Percentiles rank a stretch among this genome's conserved stretches.
phyloP scores from a whole-genome alignment of 1,140 invertebrate genomes.

The Zaprionus nigranus region DNA sequence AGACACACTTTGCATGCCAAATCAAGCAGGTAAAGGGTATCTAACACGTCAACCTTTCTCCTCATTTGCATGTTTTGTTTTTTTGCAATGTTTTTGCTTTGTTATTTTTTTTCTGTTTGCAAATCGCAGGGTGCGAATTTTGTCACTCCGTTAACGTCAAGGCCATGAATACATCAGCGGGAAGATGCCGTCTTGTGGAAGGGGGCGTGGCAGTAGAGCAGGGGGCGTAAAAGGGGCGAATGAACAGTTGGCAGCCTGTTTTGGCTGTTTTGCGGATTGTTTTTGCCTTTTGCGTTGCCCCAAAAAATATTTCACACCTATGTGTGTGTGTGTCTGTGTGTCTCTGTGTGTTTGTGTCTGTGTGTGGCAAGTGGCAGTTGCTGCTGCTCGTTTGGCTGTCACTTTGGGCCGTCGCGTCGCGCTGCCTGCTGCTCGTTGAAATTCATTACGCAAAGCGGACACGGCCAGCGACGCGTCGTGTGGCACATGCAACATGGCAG shows the following conservation, averaged over 20 bases:
- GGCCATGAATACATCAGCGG: slow-evolving; percentile 76
- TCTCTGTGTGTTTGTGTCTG: slow-evolving; percentile 27
- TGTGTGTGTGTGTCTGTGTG: slow-evolving; percentile 13
- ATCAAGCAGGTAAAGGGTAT: background rate
- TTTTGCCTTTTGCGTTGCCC: slow-evolving; percentile 48
- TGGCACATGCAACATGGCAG: slow-evolving; percentile 39
- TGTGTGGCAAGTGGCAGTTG: slow-evolving; percentile 45
- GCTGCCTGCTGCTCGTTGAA: slow-evolving; percentile 57
- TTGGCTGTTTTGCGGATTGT: slow-evolving; percentile 46
- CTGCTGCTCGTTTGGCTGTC: slow-evolving; percentile 72
- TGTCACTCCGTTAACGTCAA: slow-evolving; percentile 80
- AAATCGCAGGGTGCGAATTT: slow-evolving; percentile 73
- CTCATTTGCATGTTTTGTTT: background rate
- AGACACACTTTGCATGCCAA: too few species aligned
- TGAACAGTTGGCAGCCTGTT: slow-evolving; percentile 40
- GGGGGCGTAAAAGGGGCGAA: background rate
- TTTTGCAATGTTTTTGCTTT: slow-evolving; percentile 12
- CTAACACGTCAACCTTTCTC: too few species aligned
- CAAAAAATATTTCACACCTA: slow-evolving; percentile 81
- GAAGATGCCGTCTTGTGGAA: slow-evolving; percentile 28
- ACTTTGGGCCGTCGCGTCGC: slow-evolving; percentile 55
- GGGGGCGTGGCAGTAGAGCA: slow-evolving; percentile 32
- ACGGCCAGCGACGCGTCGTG: slow-evolving; percentile 19
- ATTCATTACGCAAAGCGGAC: slow-evolving; percentile 68
- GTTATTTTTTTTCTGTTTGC: slow-evolving; percentile 23